These are phyloP conservation scores for Salvelinus fontinalis DNA, from an alignment of 2,113 vertebrate genomes.

Conservation along the genomic window DNA sequence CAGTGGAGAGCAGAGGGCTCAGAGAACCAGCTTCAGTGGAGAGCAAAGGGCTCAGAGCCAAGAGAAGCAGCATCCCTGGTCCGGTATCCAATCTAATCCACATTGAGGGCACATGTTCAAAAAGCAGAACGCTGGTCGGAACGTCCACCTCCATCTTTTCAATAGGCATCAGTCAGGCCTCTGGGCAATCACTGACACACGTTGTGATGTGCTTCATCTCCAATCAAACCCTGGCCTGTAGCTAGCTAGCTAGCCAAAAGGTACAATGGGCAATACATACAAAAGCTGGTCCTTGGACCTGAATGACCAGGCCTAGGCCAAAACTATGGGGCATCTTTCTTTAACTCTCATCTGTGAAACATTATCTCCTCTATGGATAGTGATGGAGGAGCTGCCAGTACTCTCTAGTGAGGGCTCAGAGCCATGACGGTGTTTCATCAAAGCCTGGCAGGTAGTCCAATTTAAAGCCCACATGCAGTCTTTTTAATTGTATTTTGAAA, in stretches of 20 bases:
- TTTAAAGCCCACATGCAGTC: too few species aligned
- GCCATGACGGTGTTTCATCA: slow-evolving; percentile 20
- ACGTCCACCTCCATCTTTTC: slow-evolving; percentile 27
- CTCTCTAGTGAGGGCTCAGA: slow-evolving; percentile 7
- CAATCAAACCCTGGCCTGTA: slow-evolving; percentile 41
- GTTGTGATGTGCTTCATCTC: slow-evolving; percentile 34
- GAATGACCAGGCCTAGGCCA: slow-evolving; percentile 54
- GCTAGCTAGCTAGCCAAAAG: slow-evolving; percentile 38
- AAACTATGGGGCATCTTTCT: slow-evolving; percentile 42
- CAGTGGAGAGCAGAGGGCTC: not conserved
- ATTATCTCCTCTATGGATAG: slow-evolving; percentile 46
- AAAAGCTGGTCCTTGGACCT: slow-evolving; percentile 49
- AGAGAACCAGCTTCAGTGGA: slow-evolving; percentile 30
- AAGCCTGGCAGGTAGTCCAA: not conserved
- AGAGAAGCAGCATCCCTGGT: slow-evolving; percentile 39
- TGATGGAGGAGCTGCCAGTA: slow-evolving; percentile 28
- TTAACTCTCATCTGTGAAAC: slow-evolving; percentile 55
- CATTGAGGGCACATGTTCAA: slow-evolving; percentile 52
- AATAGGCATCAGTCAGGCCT: slow-evolving; percentile 37
- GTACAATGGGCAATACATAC: slow-evolving; percentile 40
- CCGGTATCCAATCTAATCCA: slow-evolving; percentile 48
- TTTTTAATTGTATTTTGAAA: too few species aligned
- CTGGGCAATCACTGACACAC: slow-evolving; percentile 52
- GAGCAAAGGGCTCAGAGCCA: slow-evolving; percentile 26
- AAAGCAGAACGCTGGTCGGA: slow-evolving; percentile 49